Percentiles rank a stretch among this genome's conserved stretches.
Evolutionary conservation across 2,888 invertebrate species (phyloP).

Genomic region (Caenorhabditis macrosperma): DNA sequence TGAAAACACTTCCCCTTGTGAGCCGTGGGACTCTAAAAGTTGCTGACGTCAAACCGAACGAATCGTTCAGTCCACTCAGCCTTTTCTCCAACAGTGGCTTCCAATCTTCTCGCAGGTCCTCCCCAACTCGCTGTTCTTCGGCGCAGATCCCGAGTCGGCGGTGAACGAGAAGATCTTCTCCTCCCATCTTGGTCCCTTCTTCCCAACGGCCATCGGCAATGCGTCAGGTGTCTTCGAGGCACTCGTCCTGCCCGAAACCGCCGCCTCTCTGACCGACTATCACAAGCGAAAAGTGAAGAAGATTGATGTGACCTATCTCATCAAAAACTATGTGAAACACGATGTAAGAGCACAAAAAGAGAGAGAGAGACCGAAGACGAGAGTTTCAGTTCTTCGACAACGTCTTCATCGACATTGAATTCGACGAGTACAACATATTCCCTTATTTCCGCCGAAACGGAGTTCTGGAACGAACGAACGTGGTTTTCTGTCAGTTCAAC

Average conservation of each 20-base stretch:
- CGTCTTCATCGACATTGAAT: not conserved
- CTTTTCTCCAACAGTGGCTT: not conserved
- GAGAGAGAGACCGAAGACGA: too few relatives aligned
- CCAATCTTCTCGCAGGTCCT: not conserved
- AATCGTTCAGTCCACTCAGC: too few relatives aligned
- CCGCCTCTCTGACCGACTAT: not conserved
- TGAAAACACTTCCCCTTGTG: too few relatives aligned
- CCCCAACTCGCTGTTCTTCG: not conserved
- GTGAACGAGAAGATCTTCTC: not conserved
- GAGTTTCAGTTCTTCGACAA: not conserved
- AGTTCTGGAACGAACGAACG: not conserved
- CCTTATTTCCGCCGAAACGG: not conserved
- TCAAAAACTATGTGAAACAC: not conserved
- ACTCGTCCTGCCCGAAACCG: not conserved
- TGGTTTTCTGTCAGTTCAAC: not conserved
- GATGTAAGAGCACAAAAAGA: not conserved
- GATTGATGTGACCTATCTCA: not conserved
- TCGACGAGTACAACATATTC: not conserved
- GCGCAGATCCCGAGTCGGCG: not conserved
- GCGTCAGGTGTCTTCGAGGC: constrained; percentile 7
- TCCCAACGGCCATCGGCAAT: not conserved
- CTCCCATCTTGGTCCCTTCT: not conserved
- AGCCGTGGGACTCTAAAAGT: too few relatives aligned
- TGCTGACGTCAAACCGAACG: too few relatives aligned
- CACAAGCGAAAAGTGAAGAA: constrained; percentile 4